These are phyloP conservation scores for Acanthurus tractus DNA, from an alignment of 2,797 vertebrate genomes.

Conservation along the genomic window DNA sequence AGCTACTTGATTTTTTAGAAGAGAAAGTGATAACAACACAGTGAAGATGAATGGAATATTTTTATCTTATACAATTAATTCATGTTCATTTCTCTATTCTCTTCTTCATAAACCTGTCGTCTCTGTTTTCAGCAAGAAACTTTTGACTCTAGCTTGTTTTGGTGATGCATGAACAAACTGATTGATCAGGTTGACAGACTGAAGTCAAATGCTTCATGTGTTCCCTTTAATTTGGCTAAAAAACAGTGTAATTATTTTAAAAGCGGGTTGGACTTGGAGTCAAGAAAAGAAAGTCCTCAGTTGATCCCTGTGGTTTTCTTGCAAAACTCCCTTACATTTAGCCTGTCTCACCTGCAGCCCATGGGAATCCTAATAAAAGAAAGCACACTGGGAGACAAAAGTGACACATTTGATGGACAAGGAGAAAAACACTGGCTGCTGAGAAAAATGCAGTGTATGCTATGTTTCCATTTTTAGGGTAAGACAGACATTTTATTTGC, in stretches of 20 bases:
- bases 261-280: constrained; percentile 47
- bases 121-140: not conserved
- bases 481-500: constrained; percentile 8
- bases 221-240: constrained; percentile 33
- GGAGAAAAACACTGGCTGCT: constrained; percentile 3
- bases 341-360: constrained; percentile 31
- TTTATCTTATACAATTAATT: not conserved
- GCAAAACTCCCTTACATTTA: constrained; percentile 34
- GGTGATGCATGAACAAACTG: constrained; percentile 2
- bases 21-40: constrained; percentile 5
- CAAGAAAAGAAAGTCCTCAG: constrained; percentile 52
- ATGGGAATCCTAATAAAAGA: constrained; percentile 47
- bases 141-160: constrained; percentile 1
- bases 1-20: constrained; percentile 22
- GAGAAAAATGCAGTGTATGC: constrained; percentile 17
- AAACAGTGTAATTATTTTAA: constrained; percentile 28
- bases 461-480: constrained; percentile 27
- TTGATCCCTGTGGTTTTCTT: constrained; percentile 55
- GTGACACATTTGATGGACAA: constrained; percentile 47
- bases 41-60: constrained; percentile 9
- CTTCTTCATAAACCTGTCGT: not conserved
- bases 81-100: not conserved
- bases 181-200: constrained; percentile 26
- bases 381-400: constrained; percentile 37
- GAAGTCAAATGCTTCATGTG: constrained; percentile 18